Evolutionary conservation across 2,797 vertebrate genomes (phyloP).

Genomic region (Myripristis jacobus): DNA sequence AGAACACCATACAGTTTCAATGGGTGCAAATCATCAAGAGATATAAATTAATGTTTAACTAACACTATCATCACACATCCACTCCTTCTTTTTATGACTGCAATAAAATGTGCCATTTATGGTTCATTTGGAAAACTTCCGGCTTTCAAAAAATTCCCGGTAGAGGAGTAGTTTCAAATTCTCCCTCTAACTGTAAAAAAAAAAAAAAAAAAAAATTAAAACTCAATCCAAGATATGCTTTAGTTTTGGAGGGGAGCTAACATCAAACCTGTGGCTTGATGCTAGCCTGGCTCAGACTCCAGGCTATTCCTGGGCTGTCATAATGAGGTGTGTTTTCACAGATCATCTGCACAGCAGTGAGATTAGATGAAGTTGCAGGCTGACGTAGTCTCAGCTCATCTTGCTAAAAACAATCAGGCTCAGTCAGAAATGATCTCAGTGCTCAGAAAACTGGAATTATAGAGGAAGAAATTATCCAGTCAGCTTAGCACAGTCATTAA

Average conservation of each 20-base stretch:
- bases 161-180: slow-evolving; percentile 28
- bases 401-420: slow-evolving; percentile 17
- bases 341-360: slow-evolving; percentile 2
- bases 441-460: slow-evolving; percentile 61
- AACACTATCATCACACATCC: slow-evolving; percentile 50
- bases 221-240: neutral
- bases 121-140: slow-evolving; percentile 38
- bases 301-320: neutral
- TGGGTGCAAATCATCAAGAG: slow-evolving; percentile 23
- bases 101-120: slow-evolving; percentile 72
- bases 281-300: too few relatives aligned
- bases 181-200: slow-evolving; percentile 8
- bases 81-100: slow-evolving; percentile 81
- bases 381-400: slow-evolving; percentile 29
- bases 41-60: slow-evolving; percentile 78
- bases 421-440: slow-evolving; percentile 63
- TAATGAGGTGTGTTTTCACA: neutral
- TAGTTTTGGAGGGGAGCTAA: slow-evolving; percentile 21
- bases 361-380: slow-evolving; percentile 5
- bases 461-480: slow-evolving; percentile 48
- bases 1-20: slow-evolving; percentile 1
- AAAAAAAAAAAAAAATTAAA: too few relatives aligned
- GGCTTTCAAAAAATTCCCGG: slow-evolving; percentile 41
- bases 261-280: too few relatives aligned
- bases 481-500: slow-evolving; percentile 45